Evolutionary conservation across 2,888 invertebrate species (phyloP), one percentile per base, ranked within the genome.

Genomic region (Drosophila emarginata): DNA sequence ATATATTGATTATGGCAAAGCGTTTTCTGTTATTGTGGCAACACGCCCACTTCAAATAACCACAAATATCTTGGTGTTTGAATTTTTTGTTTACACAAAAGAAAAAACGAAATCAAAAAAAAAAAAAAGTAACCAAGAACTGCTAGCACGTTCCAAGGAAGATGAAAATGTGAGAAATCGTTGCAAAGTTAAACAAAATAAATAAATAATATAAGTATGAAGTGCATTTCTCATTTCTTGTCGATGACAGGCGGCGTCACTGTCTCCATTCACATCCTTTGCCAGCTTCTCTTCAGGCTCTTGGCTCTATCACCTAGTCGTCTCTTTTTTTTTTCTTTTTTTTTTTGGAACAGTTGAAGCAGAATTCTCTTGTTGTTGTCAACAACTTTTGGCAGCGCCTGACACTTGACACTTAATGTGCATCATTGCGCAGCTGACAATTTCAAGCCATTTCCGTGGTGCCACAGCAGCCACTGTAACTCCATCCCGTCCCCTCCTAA

Each of bases 351-450:
- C 45, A 45, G 45, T 45, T 45, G 45, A 45, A 45, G 45, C 4
- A 21, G 28, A 37, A 60, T 32, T 78, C 66, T 65, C 61, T 60
- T 68, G 74, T 72, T 80, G 81, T 77, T 80, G 84, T 86, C 81
- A 74, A 74, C 83, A 86, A 83, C 80, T 86, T 86, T 77, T 83
- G 79, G 78, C 74, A 76, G 59, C 64, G 72, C 74, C 74, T 77
- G 78, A 80, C 79, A 87, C 85, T 84, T 84, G 84, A 87, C 87
- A 84, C 84, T 84, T 87, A 84, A 84, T 84, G 83, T 87, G 83
- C 83, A 87, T 84, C 83, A 84, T 84, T 84, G 83, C 83, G 83
- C 87, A 79, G 81, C 87, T 84, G 87, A 84, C 84, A 84, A 84
- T 81, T 87, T 80, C 87, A 80, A 81, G 83, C 84, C 81, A 84